These are phyloP conservation scores for Mobula birostris DNA, from an alignment of 2,113 vertebrate genomes.

Conservation along the genomic window DNA sequence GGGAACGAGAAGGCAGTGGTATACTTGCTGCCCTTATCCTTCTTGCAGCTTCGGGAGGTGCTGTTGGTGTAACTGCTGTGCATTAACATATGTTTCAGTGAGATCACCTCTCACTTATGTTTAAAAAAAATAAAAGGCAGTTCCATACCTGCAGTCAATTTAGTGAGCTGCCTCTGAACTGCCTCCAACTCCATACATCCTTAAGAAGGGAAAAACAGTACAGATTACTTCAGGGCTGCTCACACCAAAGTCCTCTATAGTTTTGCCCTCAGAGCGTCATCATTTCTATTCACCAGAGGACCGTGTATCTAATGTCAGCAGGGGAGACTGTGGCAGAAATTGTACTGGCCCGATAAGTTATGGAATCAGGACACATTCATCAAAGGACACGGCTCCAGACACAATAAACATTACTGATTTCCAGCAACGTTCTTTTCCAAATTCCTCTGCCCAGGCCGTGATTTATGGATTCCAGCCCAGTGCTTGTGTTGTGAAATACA, in stretches of 20 bases:
- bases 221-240: no score
- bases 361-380: background rate
- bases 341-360: background rate
- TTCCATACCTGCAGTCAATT: background rate
- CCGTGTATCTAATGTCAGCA: background rate
- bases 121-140: background rate
- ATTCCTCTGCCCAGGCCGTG: background rate
- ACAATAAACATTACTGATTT: background rate
- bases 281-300: background rate
- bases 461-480: background rate
- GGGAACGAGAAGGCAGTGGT: no score
- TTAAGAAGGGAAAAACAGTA: no score
- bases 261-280: background rate
- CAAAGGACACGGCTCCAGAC: background rate
- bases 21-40: no score
- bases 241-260: background rate
- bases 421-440: background rate
- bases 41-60: no score
- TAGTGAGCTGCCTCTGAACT: background rate
- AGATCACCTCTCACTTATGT: no score
- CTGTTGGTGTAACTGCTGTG: no score
- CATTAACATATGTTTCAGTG: no score
- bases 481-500: background rate
- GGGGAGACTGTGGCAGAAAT: background rate
- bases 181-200: background rate